phyloP scores from a whole-genome alignment of 1,140 invertebrate genomes.

The Schlechtendalia chinensis region DNA sequence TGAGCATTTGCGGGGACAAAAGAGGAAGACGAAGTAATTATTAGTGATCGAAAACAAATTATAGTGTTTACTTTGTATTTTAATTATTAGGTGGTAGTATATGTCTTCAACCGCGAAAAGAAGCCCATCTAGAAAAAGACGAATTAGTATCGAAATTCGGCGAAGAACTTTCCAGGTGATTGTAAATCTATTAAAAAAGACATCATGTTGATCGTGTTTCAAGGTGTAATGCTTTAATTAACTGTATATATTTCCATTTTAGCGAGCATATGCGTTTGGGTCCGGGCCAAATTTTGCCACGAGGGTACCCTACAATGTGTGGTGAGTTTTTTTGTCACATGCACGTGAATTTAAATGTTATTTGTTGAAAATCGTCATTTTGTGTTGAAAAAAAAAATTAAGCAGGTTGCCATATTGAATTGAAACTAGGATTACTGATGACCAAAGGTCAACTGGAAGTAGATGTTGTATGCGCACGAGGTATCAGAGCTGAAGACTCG shows the following conservation, averaged over 20 bases:
- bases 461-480: slow-evolving; percentile 70
- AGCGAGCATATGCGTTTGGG: slow-evolving; percentile 60
- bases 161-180: slow-evolving; percentile 3
- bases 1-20: slow-evolving; percentile 67
- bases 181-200: background rate
- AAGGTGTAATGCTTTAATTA: too few species aligned
- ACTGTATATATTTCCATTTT: background rate
- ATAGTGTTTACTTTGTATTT: background rate
- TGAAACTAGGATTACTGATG: slow-evolving; percentile 83
- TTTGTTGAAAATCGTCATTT: background rate
- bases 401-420: slow-evolving; percentile 71
- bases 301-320: too few species aligned
- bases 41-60: background rate
- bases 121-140: slow-evolving; percentile 10
- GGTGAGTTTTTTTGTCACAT: too few species aligned
- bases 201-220: too few species aligned
- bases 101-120: slow-evolving; percentile 2
- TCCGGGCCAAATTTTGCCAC: slow-evolving; percentile 74
- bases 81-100: slow-evolving; percentile 1
- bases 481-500: slow-evolving; percentile 60
- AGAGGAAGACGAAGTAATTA: slow-evolving; percentile 63
- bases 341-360: too few species aligned
- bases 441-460: slow-evolving; percentile 89
- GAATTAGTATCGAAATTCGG: slow-evolving; percentile 6
- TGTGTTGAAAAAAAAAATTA: slow-evolving; percentile 41